Base-by-base conservation (phyloP, 2,113 vertebrate species). In the Elgaria multicarinata region DNA sequence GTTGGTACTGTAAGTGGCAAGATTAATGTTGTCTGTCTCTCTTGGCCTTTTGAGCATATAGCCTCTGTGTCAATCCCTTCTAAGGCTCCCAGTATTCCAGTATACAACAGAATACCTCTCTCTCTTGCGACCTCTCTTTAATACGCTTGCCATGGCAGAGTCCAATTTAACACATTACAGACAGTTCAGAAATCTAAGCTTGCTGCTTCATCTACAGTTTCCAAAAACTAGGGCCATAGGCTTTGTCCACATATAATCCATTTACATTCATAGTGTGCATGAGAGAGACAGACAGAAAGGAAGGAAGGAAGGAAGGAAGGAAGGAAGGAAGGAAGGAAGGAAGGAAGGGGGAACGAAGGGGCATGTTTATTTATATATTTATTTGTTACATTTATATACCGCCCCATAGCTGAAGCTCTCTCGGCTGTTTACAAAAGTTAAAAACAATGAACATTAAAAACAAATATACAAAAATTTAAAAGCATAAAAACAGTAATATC, bases 31-130 rank as follows among this genome's bases (percentile, higher is more conserved):
- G 67, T 74, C 53, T 82, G 31, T 74, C 39, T 88, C 79, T 71
- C 20, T 88, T 75, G 79, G 69, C 87, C 87, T 88, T 88, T 83
- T 62, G 69, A 88, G 71, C 67, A 46, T 46, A 33, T 62, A 88
- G 50, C 31, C 69, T 62, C 33, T 44, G 67, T 33, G 50, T 88
- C 77, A 88, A 72, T 81, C 67, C 46, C 80, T 76, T 44, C 67
- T 46, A 86, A 86, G 71, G n/a, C 53, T 58, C 28, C 72, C 39
- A 72, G 24, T 33, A 82, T 88, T 64, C 50, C 50, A 80, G 22
- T 81, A 71, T 8, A 72, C 66, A 88, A 58, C 46, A 55, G 50
- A n/a, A n/a, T n/a, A n/a, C n/a, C n/a, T n/a, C n/a, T n/a, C n/a
- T n/a, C 44, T 72, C 42, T 83, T 39, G 2, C 55, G 16, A 83